phyloP scores from a whole-genome alignment of 2,113 vertebrate genomes.

The Alosa alosa region DNA sequence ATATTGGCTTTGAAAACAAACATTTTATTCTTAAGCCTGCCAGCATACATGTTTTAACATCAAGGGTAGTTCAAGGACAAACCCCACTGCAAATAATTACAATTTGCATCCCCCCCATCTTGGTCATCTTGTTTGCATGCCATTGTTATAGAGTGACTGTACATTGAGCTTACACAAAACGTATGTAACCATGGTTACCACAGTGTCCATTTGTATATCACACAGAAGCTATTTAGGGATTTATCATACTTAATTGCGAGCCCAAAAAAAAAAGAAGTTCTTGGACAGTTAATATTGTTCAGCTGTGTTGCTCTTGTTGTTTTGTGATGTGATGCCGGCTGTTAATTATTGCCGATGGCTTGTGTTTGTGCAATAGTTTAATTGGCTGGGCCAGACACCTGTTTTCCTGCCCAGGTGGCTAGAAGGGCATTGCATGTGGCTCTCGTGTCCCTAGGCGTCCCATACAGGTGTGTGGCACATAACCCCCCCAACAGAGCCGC shows the following conservation, averaged over 20 bases:
- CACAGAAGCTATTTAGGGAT: slow-evolving; percentile 10
- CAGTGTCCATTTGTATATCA: not conserved
- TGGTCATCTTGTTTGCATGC: not conserved
- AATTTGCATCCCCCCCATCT: no score
- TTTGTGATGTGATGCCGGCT: slow-evolving; percentile 56
- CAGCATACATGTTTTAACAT: no score
- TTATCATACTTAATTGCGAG: slow-evolving; percentile 11
- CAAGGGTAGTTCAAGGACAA: no score
- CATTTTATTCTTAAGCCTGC: no score
- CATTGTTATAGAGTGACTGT: not conserved
- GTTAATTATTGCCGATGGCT: slow-evolving; percentile 69
- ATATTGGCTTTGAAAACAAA: no score
- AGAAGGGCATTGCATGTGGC: slow-evolving; percentile 54
- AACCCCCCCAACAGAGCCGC: slow-evolving; percentile 52
- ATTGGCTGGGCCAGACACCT: slow-evolving; percentile 70
- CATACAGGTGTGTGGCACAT: slow-evolving; percentile 72
- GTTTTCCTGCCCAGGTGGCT: slow-evolving; percentile 70
- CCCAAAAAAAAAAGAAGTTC: slow-evolving; percentile 10
- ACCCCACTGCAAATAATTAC: no score
- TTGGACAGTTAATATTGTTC: not conserved
- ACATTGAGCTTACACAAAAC: not conserved
- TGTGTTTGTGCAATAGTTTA: slow-evolving; percentile 75
- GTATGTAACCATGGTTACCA: not conserved
- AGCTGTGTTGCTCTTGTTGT: slow-evolving; percentile 37
- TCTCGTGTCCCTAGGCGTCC: slow-evolving; percentile 65